phyloP scores from a whole-genome alignment of 2,113 vertebrate genomes.

The Circaetus gallicus region DNA sequence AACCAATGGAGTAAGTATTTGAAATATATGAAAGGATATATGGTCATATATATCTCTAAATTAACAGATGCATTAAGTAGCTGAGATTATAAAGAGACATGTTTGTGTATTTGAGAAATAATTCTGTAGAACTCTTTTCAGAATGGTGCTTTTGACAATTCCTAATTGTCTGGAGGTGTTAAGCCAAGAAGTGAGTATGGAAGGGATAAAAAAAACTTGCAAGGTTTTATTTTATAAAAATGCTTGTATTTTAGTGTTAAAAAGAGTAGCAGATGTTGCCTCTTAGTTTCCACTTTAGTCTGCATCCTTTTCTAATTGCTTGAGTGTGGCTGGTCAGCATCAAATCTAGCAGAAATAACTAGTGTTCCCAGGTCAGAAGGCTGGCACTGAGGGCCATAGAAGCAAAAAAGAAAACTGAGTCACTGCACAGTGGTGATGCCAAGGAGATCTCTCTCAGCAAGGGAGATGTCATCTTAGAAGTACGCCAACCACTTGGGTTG shows the following conservation, averaged over 20 bases:
- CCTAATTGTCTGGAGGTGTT: not conserved
- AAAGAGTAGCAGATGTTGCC: not conserved
- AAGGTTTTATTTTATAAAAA: not conserved
- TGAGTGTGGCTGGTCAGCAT: not conserved
- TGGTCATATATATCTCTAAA: not conserved
- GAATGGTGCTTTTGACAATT: not conserved
- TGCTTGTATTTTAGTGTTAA: not conserved
- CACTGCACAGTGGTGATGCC: not conserved
- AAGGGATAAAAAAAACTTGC: not conserved
- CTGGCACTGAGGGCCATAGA: not conserved
- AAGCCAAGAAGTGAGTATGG: not conserved
- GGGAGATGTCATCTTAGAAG: not conserved
- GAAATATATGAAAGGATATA: not conserved
- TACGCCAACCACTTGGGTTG: accelerated
- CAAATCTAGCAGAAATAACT: not conserved
- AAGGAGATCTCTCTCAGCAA: not conserved
- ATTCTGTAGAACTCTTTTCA: not conserved
- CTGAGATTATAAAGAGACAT: not conserved
- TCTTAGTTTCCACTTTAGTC: not conserved
- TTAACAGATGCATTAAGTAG: not conserved
- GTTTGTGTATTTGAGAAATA: not conserved
- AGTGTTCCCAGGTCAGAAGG: not conserved
- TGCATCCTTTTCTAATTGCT: not conserved
- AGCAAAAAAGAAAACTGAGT: not conserved
- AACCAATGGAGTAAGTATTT: not conserved